Evolutionary conservation across 1,140 invertebrate genomes (phyloP), one percentile per base, ranked within the genome.

Genomic region (Trachymyrmex septentrionalis): DNA sequence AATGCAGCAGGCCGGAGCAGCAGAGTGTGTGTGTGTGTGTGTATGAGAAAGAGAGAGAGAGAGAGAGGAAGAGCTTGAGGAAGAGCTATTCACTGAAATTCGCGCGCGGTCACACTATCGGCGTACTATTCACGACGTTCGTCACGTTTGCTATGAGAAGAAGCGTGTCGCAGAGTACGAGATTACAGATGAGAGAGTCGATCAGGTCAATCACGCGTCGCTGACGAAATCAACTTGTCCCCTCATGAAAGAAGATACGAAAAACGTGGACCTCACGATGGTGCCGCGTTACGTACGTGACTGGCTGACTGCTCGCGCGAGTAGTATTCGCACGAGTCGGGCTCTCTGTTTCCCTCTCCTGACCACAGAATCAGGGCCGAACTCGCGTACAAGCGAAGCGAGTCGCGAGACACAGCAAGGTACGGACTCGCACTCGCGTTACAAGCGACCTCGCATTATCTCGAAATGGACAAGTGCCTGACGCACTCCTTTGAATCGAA

Each of bases 211-310:
- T 48, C 66, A 34, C 67, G 1, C 14, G 21, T 38, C 12, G 64
- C 64, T 88, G 88, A 92, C 81, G 85, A 90, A 88, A 88, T 63
- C 30, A 61, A 87, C 63, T 86, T 66, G 53, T 30, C 9, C 50
- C 57, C 82, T 88, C 86, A 59, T 71, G n/a, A 63, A 69, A 69
- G 59, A 72, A 59, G 75, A 81, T 59, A 82, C 72, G 77, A 86
- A 38, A 80, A 88, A 88, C 81, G 80, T 80, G 69, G 19, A 88
- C 80, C 59, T 75, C 24, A 57, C 71, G n/a, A 77, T 61, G 10
- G 64, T 67, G 12, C 82, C 64, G 82, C 67, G 86, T 86, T 91
- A 85, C 71, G 87, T 91, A 85, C 84, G 88, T 91, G 82, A 91
- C 90, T 91, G 90, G 77, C 72, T 50, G 57, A 50, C 38, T 50